These are phyloP conservation scores for Agelastica alni DNA, from an alignment of 2,888 invertebrate genomes.

Conservation along the genomic window DNA sequence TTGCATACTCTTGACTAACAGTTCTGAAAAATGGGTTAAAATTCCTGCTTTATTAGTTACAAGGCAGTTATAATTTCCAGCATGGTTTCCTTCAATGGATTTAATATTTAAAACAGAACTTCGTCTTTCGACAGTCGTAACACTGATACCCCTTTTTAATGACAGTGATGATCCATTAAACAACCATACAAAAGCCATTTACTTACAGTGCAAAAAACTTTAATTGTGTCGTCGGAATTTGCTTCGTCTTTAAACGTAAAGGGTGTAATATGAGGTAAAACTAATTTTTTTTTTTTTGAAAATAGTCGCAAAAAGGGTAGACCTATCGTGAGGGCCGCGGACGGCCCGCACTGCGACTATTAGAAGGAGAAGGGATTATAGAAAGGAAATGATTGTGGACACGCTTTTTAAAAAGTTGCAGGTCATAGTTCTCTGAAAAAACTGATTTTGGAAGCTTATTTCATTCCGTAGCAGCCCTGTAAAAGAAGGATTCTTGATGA, in stretches of 20 bases:
- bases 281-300: no score
- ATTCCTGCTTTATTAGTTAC: slow-evolving; percentile 65
- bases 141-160: slow-evolving; percentile 56
- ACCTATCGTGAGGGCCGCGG: no score
- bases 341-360: no score
- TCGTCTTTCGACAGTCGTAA: slow-evolving; percentile 60
- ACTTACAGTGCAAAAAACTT: slow-evolving; percentile 69
- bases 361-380: no score
- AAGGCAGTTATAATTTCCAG: slow-evolving; percentile 77
- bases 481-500: no score
- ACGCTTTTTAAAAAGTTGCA: no score
- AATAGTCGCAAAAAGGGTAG: no score
- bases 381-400: no score
- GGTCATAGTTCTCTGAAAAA: no score
- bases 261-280: slow-evolving; percentile 67
- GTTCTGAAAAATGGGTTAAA: slow-evolving; percentile 58
- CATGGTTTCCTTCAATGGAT: slow-evolving; percentile 71
- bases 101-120: slow-evolving; percentile 68
- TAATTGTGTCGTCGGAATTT: slow-evolving; percentile 43
- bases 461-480: no score
- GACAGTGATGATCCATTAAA: slow-evolving; percentile 64
- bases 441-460: no score
- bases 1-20: slow-evolving; percentile 64
- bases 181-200: slow-evolving; percentile 75
- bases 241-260: slow-evolving; percentile 62